Base-by-base conservation (phyloP, 92 coral and sea anemone species). In the Blastomussa wellsi region DNA sequence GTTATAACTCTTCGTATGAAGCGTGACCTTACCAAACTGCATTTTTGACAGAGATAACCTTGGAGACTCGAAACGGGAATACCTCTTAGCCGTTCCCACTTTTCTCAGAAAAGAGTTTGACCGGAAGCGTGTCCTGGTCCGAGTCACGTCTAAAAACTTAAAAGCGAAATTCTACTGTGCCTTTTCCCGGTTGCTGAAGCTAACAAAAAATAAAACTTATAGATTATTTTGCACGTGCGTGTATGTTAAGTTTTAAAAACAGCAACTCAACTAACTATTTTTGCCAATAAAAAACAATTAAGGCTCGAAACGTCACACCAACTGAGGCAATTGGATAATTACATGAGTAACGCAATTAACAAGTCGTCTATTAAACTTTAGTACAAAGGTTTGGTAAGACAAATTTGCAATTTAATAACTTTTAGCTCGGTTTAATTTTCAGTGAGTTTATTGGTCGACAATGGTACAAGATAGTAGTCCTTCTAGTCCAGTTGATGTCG, bases 401-500 rank as follows among this genome's bases (percentile, higher is more conserved):
- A 10, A 28, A 28, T 57, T 57, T 22, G 12, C 29, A 57, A 26
- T 57, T 57, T 24, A 57, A 57, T 76, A 2, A 76, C 66, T 29
- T 9, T n/a, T 76, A 13, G 31, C 48, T 13, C 29, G 49, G 28
- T 29, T 71, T 52, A 28, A 4, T 71, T 82, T 82, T 51, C 17
- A 82, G 86, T 20, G 12, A 69, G 7, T 38, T 47, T 31, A 7
- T 10, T 31, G 31, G 51, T 60, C 41, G 12, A 74, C 24, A 74
- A 83, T 83, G 87, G 87, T 83, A 0, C 74, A 59, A 74, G 80
- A 74, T 70, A 74, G 32, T 22, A 41, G 44, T 36, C 87, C 87
- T 42, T 74, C 74, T 11, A 92, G 95, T 70, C 95, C 95, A 22
- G 92, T 89, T 2, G 92, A 92, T 70, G 80, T 79, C 69, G 92